These are phyloP conservation scores for Helicoverpa armigera DNA, from an alignment of 1,140 invertebrate species.

Conservation along the genomic window DNA sequence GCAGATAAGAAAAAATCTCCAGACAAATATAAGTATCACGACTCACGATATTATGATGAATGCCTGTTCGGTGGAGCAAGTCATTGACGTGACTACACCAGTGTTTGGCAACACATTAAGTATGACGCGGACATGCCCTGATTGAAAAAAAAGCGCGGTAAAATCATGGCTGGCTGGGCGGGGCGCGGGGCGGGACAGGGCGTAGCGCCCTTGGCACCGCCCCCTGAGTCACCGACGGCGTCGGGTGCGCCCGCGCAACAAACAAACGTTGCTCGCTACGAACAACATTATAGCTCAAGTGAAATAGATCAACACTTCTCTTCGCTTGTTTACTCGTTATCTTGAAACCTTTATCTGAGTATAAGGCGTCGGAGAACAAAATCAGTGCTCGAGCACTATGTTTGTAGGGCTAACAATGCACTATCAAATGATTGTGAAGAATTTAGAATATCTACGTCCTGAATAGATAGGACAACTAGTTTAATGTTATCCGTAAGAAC, in stretches of 20 bases:
- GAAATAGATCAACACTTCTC: constrained; percentile 21
- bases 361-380: background rate
- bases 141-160: constrained; percentile 83
- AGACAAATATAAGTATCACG: constrained; percentile 47
- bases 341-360: background rate
- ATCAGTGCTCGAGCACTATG: background rate
- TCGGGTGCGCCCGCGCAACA: constrained; percentile 62
- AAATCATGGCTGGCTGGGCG: constrained; percentile 81
- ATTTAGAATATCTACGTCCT: background rate
- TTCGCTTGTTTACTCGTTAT: constrained; percentile 9
- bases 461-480: constrained; percentile 16
- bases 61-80: constrained; percentile 52
- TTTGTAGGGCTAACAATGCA: background rate
- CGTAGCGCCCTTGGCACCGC: constrained; percentile 83
- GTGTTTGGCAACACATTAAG: constrained; percentile 83
- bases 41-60: constrained; percentile 48
- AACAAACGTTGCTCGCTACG: constrained; percentile 43
- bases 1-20: constrained; percentile 30
- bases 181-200: constrained; percentile 77
- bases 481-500: background rate
- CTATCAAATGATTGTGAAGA: too few species aligned
- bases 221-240: constrained; percentile 76
- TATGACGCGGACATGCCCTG: constrained; percentile 73
- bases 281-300: constrained; percentile 27
- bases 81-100: constrained; percentile 71